A percentile compares a stretch with the other conserved stretches of the same genome.
phyloP scores from a whole-genome alignment of 2,888 invertebrate genomes.

The Raillietiella orientalis region DNA sequence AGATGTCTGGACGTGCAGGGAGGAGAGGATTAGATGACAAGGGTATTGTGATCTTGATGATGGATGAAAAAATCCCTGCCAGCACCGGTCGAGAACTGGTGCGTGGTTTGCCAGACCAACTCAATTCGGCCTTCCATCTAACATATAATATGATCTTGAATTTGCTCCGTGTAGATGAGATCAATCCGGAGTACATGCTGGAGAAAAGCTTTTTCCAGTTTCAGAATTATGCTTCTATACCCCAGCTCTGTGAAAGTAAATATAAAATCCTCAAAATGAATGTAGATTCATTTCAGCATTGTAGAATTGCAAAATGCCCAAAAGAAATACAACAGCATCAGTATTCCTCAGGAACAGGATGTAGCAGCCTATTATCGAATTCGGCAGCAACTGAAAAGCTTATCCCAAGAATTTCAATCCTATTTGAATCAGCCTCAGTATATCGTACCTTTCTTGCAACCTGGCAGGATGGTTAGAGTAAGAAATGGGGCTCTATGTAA shows the following conservation, averaged over 20 bases:
- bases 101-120: conserved; percentile 74
- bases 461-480: conserved; percentile 71
- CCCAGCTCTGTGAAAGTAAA: conserved; percentile 22
- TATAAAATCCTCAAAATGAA: neutral
- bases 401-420: conserved; percentile 36
- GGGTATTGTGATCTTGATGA: conserved; percentile 90
- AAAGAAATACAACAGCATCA: conserved; percentile 24
- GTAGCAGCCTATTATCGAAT: conserved; percentile 57
- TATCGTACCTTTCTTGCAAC: conserved; percentile 70
- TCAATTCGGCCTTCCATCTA: conserved; percentile 94
- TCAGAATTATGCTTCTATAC: conserved; percentile 86
- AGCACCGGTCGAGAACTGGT: conserved; percentile 29
- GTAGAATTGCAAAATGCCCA: conserved; percentile 30
- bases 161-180: conserved; percentile 85
- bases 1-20: conserved; percentile 97
- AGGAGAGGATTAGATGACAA: conserved; percentile 86
- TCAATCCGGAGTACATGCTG: conserved; percentile 97
- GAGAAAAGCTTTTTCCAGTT: conserved; percentile 96
- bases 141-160: conserved; percentile 98
- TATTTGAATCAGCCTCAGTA: conserved; percentile 59
- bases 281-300: conserved; percentile 8
- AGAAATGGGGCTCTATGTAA: conserved; percentile 7
- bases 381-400: conserved; percentile 36
- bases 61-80: conserved; percentile 62
- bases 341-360: conserved; percentile 32